Percentiles rank a stretch among this genome's conserved stretches.
Conservation (phyloP, 2,113 vertebrate species). For the Corvus cornix region DNA sequence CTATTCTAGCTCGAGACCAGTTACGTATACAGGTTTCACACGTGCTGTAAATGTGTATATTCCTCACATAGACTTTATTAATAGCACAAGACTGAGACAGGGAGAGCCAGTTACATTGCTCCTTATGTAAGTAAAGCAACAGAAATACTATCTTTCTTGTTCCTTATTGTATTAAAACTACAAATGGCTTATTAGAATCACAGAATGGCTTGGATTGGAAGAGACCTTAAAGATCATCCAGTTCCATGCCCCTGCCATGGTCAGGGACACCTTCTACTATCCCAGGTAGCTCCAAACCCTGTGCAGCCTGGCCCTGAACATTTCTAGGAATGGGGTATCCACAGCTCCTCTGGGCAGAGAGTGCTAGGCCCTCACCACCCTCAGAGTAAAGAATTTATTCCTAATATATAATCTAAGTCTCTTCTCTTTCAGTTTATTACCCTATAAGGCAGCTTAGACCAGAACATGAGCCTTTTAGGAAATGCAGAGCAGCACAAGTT, state of each 20-base stretch:
- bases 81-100: background rate
- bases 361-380: background rate
- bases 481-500: background rate
- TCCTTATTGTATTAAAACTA: background rate
- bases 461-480: background rate
- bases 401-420: background rate
- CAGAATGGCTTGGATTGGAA: background rate
- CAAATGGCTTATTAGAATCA: background rate
- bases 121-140: background rate
- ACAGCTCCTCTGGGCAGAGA: background rate
- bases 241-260: background rate
- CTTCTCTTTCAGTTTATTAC: background rate
- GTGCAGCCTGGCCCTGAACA: background rate
- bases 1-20: constrained; percentile 25
- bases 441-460: background rate
- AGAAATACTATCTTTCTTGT: background rate
- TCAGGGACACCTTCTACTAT: background rate
- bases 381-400: background rate
- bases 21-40: background rate
- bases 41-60: background rate
- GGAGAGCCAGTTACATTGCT: background rate
- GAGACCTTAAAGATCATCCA: background rate
- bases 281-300: background rate
- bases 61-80: constrained; percentile 50
- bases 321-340: background rate